Evolutionary conservation across 2,888 invertebrate genomes (phyloP), one percentile per base, ranked within the genome.

Genomic region (Eristalinus sepulchralis): DNA sequence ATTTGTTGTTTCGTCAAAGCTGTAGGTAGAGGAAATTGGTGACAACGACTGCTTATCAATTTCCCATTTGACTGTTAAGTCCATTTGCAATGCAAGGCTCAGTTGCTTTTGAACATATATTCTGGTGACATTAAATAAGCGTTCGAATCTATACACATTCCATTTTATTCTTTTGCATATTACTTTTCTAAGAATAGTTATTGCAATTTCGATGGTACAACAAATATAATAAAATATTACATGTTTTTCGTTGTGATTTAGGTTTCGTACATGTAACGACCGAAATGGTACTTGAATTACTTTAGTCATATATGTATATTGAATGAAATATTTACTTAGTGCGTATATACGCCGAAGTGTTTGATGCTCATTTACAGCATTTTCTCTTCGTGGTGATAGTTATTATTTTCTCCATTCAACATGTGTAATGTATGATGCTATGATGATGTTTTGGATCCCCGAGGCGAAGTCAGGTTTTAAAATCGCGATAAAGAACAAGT

Each of bases 1-100:
- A 84, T 84, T 75, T 11, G 57, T 59, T 57, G 57, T 64, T 59
- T 31, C 68, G 34, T 22, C 62, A 83, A 75, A 75, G 64, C 47
- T 80, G 80, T 36, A 83, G 84, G 24, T 22, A 88, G 88, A 88
- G 88, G 88, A 88, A 88, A 88, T 88, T 88, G 83, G 77, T 88
- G 88, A 88, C 88, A 88, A 86, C 82, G 86, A 88, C 83, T 88
- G 88, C 81, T 83, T 88, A 88, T 87, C 88, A 88, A 87, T 75
- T 63, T 68, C 60, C 63, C 73, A 67, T 73, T 53, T 17, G 24
- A 17, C 39, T 59, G 22, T 62, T 20, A 24, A 39, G 62, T 57
- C 67, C 27, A 67, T 34, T 39, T 67, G 67, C 31, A 75, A 57
- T 67, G 39, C 70, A 70, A 75, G 63, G 47, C 68, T 64, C 64